Percentiles rank a stretch among this genome's conserved stretches.
Evolutionary conservation across 2,797 vertebrate genomes (phyloP).

Genomic region (Perodicticus potto): DNA sequence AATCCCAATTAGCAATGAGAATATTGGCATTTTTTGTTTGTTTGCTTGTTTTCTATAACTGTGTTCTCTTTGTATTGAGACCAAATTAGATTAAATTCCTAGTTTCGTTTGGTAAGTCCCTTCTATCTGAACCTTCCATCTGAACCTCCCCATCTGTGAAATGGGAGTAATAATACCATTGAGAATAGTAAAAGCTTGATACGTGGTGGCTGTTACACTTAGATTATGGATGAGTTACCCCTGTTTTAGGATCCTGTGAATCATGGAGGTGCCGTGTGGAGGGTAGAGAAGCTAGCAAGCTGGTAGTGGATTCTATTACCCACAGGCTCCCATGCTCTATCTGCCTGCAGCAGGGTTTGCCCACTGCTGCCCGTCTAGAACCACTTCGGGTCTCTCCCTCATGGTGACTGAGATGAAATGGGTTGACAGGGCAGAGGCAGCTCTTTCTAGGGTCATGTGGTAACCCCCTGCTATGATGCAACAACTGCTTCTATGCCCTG

Average conservation of each 20-base stretch:
- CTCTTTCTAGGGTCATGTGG: slow-evolving; percentile 39
- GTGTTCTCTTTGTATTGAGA: not conserved
- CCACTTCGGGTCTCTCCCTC: not conserved
- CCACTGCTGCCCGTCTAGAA: not conserved
- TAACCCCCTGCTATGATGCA: slow-evolving; percentile 41
- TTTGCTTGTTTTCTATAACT: not conserved
- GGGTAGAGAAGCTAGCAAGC: not conserved
- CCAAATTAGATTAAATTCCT: not conserved
- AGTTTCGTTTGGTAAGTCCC: not conserved
- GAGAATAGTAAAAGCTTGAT: not conserved
- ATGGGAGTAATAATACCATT: not conserved
- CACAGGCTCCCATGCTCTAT: not conserved
- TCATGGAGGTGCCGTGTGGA: not conserved
- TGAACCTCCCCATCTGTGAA: not conserved
- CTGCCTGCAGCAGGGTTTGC: not conserved
- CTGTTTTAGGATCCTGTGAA: not conserved
- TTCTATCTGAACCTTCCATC: not conserved
- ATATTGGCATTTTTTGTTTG: not conserved
- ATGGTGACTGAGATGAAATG: not conserved
- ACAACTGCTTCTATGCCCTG: slow-evolving; percentile 4
- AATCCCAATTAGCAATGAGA: not conserved
- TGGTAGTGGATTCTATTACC: not conserved
- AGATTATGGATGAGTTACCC: not conserved
- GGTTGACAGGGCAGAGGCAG: not conserved
- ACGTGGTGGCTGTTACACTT: fast-evolving